Conservation (phyloP, 2,113 vertebrate genomes). For the Isurus oxyrinchus region DNA sequence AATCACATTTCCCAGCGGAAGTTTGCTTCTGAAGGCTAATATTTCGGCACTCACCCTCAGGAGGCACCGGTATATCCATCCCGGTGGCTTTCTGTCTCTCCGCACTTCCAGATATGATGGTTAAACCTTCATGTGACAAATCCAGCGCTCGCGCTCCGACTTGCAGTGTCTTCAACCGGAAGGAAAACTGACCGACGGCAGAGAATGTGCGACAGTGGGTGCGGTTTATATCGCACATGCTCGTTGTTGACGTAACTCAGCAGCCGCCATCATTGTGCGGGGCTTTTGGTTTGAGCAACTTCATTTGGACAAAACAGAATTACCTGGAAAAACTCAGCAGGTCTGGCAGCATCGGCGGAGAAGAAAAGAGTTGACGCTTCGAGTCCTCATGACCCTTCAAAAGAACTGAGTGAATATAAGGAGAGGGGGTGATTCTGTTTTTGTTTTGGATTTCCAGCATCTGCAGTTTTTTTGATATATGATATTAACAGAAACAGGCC, state of each 20-base stretch:
- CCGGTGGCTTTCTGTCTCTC: slow-evolving; percentile 39
- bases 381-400: not conserved
- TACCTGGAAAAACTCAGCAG: not conserved
- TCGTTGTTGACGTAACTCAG: too few relatives aligned
- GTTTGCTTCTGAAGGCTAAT: not conserved
- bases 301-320: too few relatives aligned
- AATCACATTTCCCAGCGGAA: not conserved
- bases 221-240: not conserved
- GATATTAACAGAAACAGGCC: too few relatives aligned
- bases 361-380: not conserved
- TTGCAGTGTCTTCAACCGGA: slow-evolving; percentile 44
- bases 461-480: too few relatives aligned
- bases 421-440: too few relatives aligned
- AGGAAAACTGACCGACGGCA: not conserved
- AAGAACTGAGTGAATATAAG: too few relatives aligned
- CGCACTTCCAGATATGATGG: not conserved
- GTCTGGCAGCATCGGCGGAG: not conserved
- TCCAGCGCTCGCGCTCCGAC: slow-evolving; percentile 45
- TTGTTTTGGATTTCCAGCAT: too few relatives aligned
- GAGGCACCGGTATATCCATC: slow-evolving; percentile 68
- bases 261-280: not conserved
- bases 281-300: not conserved
- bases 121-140: not conserved
- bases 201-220: not conserved
- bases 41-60: slow-evolving; percentile 56